Evolutionary conservation across 2,888 invertebrate genomes (phyloP).

Genomic region (Diloba caeruleocephala): DNA sequence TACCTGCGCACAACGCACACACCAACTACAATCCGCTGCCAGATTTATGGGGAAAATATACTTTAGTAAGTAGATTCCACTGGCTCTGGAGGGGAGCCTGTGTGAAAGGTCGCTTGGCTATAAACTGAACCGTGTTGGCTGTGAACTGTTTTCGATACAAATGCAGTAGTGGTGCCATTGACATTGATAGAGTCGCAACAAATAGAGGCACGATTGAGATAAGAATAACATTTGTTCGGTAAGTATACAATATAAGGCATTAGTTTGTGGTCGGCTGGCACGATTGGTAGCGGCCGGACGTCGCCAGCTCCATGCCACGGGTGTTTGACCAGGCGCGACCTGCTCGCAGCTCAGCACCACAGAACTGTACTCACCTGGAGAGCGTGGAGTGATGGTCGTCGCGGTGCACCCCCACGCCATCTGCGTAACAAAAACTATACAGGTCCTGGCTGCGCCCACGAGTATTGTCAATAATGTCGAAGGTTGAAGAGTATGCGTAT

Average conservation of each 20-base stretch:
- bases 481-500: too few relatives aligned
- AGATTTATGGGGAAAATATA: conserved; percentile 5
- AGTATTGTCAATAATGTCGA: not conserved
- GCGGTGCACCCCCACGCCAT: conserved; percentile 54
- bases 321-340: too few relatives aligned
- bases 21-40: not conserved
- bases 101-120: conserved; percentile 8
- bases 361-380: conserved; percentile 59
- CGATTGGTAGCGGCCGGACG: too few relatives aligned
- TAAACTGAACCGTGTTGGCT: conserved; percentile 3
- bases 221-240: too few relatives aligned
- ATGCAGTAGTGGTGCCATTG: not conserved
- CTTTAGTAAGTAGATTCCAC: conserved; percentile 1
- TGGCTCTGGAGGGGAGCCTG: not conserved
- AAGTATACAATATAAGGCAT: too few relatives aligned
- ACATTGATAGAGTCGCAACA: too few relatives aligned
- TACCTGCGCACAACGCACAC: conserved; percentile 46
- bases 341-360: too few relatives aligned
- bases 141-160: conserved; percentile 15
- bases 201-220: too few relatives aligned
- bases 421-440: conserved; percentile 32
- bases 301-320: not conserved
- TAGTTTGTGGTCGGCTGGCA: too few relatives aligned
- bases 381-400: conserved; percentile 65
- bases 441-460: not conserved